Evolutionary conservation across 2,113 vertebrate genomes (phyloP).

Genomic region (Pygathrix nemaeus): DNA sequence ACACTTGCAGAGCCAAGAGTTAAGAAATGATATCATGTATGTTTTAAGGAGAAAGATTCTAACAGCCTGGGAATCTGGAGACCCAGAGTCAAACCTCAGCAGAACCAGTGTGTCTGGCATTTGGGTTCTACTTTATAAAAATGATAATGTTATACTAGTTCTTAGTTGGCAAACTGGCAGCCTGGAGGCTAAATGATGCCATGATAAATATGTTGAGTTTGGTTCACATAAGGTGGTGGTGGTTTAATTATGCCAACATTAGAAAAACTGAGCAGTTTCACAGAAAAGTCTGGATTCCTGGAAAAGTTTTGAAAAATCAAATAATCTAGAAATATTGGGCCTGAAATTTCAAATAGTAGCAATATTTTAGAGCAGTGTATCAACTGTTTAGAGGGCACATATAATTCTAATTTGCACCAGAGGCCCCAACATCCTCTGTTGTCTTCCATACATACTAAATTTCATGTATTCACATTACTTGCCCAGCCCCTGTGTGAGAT

Average conservation of each 20-base stretch:
- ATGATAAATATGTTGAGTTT: neutral
- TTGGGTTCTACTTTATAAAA: neutral
- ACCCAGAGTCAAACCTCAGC: neutral
- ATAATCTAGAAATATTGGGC: neutral
- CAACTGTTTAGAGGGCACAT: neutral
- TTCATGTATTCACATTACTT: neutral
- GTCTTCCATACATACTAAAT: neutral
- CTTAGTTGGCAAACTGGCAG: neutral
- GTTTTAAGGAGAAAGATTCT: neutral
- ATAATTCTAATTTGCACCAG: neutral
- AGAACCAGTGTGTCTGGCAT: neutral
- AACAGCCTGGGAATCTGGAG: neutral
- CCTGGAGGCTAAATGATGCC: neutral
- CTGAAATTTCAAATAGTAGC: neutral
- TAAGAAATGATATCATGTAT: neutral
- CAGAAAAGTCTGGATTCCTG: neutral
- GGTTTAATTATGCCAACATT: conserved; percentile 38
- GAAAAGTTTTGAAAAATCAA: conserved; percentile 16
- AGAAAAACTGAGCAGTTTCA: neutral
- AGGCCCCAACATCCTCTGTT: no score
- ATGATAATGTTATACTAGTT: neutral
- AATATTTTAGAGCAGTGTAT: neutral
- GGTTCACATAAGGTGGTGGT: neutral
- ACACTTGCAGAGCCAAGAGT: neutral
- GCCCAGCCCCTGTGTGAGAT: neutral